Base-by-base conservation (phyloP, 2,113 vertebrate species). In the Amia ocellicauda region DNA sequence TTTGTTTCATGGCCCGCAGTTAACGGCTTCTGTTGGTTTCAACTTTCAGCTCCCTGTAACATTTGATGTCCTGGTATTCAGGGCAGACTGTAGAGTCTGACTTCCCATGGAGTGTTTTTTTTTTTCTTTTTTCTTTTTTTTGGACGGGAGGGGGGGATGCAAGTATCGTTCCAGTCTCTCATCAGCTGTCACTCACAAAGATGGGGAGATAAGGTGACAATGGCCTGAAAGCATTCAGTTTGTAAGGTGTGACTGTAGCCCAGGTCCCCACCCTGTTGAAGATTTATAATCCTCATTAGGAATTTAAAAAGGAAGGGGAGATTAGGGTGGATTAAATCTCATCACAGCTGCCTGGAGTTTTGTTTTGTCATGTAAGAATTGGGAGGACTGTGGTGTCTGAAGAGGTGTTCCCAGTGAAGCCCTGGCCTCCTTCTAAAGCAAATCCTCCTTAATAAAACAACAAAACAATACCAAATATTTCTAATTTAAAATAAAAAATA, bases 291-390 rank as follows among this genome's bases (percentile, higher is more conserved):
- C 77, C 75, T 86, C 83, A 83, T 86, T 87, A 85, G 85, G 84
- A 85, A 85, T 88, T 85, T 79, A 79, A 83, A 83, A 84, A 88
- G 84, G 85, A 85, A 42, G 41, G 70, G 68, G 76, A 84, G 83
- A 86, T 83, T 85, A 86, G 74, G 31, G 71, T 80, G 77, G 78
- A 83, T 89, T 90, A 91, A 78, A 74, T 75, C 84, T 79, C 90
- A 82, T 87, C 86, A 85, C 83, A 82, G 80, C 81, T 80, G 83
- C 82, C 85, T 84, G 76, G 75, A 82, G 76, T 81, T 86, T 79
- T 75, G 74, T 88, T 86, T 88, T 88, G 85, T 86, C 84, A 89
- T 89, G 85, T 82, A 83, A 72, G 77, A 85, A 71, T 70, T 70
- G 72, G 28, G 71, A n/a, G 62, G 71, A 69, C 73, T 54, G 73